Base-by-base conservation (phyloP, 2,888 invertebrate genomes). In the Synanthedon formicaeformis region DNA sequence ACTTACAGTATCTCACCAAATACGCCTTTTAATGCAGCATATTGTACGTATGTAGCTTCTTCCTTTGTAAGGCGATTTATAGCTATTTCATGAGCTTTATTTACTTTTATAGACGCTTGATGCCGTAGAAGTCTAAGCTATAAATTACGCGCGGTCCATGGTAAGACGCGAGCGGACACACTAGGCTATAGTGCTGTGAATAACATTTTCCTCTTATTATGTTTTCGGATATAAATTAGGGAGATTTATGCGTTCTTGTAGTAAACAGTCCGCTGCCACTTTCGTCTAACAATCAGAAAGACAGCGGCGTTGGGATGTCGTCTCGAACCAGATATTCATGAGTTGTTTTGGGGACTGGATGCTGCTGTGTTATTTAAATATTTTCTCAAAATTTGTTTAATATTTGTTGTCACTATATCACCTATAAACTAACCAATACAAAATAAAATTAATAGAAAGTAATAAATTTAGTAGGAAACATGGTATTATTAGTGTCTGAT, bases 161-260 rank as follows among this genome's bases (percentile, higher is more conserved):
- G 76, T 73, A 65, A 71, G 70, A 71, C 65, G 34, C 34, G 72
- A 65, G 69, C 67, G 75, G 78, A 78, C 78, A 71, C 63, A 74
- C 72, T 71, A 67, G 67, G 69, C 68, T 69, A 72, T 68, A 71
- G 69, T 67, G 64, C 66, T 63, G 71, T 79, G 79, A 78, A 81
- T 81, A 80, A 72, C 78, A 78, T 81, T 84, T 83, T 83, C 80
- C 78, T 77, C 81, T 78, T 85, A 84, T 84, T 84, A 85, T 84
- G 80, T 79, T 78, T 81, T 79, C 62, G 77, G 81, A 73, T 80
- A 86, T 86, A 85, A 85, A 85, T 86, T 85, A 81, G 66, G 69
- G 62, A 80, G 84, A 86, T 86, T 85, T 85, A 85, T 83, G 60
- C 60, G 56, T 58, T 58, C 56, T 50, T 57, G 58, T 62, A 64